Base-by-base conservation (phyloP, 2,113 vertebrate genomes). In the Syrmaticus mikado region DNA sequence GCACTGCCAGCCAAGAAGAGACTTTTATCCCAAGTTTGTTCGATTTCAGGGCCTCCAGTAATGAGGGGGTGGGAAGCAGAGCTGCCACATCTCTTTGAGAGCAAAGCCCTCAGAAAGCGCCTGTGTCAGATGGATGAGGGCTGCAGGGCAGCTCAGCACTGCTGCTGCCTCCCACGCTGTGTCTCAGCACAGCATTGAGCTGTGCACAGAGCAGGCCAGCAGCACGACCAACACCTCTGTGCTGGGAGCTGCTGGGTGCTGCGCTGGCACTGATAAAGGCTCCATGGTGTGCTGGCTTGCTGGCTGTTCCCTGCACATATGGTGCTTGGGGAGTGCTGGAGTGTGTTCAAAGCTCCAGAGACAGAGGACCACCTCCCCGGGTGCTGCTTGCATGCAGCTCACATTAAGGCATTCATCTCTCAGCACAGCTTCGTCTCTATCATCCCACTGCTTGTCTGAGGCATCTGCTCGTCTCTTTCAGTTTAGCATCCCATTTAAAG, bases 241-340 rank as follows among this genome's bases (percentile, higher is more conserved):
- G 48, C 1, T 12, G 40, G 30, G 16, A 20, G 21, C 41, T 22
- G 34, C 27, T 5, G 8, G 12, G 62, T 30, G 30, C 6, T 25
- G 14, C 20, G 12, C 13, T 34, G 25, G 32, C 25, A 10, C 20
- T 5, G 6, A 2, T 6, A 13, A 34, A n/a, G 19, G 5, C 7
- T 16, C 13, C 11, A 15, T 2, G 3, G 21, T 9, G 43, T 4
- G 11, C 22, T 45, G 21, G 5, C 8, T 28, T 25, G 34, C 11
- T 8, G 38, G 45, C 38, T 27, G 11, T 46, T 67, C 13, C 0
- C 48, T 17, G 48, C 27, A 57, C 12, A 11, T n/a, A 17, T 11
- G 0, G 1, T 4, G 30, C 11, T 6, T 25, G 6, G 28, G 38
- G n/a, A 17, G 13, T 1, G 1, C 12, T 48, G 70, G 40, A 1